phyloP scores from a whole-genome alignment of 1,140 invertebrate genomes.

The Agrypnia vestita region DNA sequence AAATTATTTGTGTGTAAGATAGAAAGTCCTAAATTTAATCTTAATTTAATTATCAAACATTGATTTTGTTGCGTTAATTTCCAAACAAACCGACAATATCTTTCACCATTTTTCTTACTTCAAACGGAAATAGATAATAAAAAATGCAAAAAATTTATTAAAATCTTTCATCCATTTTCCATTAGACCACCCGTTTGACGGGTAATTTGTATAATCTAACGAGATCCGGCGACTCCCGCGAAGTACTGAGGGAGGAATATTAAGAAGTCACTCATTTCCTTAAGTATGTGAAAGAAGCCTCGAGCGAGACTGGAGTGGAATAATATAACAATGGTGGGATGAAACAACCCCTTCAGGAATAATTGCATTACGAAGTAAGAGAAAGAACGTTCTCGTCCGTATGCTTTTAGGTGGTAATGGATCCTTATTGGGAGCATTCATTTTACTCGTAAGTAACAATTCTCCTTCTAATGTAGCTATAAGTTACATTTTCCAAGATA shows the following conservation, averaged over 20 bases:
- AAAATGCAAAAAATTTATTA: too few species aligned
- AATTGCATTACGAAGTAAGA: constrained; percentile 16
- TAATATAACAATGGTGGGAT: neutral
- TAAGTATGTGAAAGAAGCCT: constrained; percentile 26
- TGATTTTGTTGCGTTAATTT: too few species aligned
- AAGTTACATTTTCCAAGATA: too few species aligned
- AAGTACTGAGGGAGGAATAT: constrained; percentile 4
- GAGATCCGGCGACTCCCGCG: neutral
- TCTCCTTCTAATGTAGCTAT: neutral
- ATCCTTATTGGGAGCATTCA: constrained; percentile 8
- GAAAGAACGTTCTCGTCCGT: constrained; percentile 9
- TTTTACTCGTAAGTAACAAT: neutral
- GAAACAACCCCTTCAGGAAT: constrained; percentile 23
- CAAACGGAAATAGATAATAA: too few species aligned
- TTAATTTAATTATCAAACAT: too few species aligned
- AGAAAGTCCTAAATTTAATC: too few species aligned
- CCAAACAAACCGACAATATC: too few species aligned
- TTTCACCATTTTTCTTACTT: too few species aligned
- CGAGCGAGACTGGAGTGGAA: neutral
- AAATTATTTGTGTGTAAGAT: too few species aligned
- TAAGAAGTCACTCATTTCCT: constrained; percentile 22
- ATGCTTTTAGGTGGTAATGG: constrained; percentile 24
- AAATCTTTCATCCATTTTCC: neutral
- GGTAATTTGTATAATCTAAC: constrained; percentile 14
- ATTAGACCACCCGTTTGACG: neutral